Evolutionary conservation across 2,797 vertebrate genomes (phyloP), one percentile per base, ranked within the genome.

Genomic region (Melanotaenia trifasciata): DNA sequence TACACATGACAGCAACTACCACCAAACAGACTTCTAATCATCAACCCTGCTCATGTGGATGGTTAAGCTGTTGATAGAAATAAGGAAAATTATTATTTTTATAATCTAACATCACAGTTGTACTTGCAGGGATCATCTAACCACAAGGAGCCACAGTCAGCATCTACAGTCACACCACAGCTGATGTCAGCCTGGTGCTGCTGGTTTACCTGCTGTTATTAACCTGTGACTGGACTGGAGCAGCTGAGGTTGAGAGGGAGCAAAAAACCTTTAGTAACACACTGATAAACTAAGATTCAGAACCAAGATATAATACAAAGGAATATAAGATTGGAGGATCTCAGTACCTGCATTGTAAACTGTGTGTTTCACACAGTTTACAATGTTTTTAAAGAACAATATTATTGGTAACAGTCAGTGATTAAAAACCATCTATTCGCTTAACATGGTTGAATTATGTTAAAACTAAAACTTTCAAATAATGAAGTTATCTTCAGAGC

Each of bases 131-230:
- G 45, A 45, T 67, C 30, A 10, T 74, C 86, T 88, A 91, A 7
- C 13, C 70, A 87, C 80, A 67, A 6, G 56, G 64, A 76, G 54
- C 26, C 8, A 22, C 10, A 26, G 11, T 60, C 14, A 47, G 20
- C 53, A 24, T 62, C 86, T 78, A 89, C 20, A n/a, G 24, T 57
- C 80, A 85, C 67, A 72, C 47, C 83, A 89, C 81, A 61, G 79
- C 58, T 78, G 74, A 22, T 0, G 58, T 40, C 1, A 28, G 24
- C 68, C 77, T 38, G 65, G 13, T 24, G 70, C 72, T 51, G 76
- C 80, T 75, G 84, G 18, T 86, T 95, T 94, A 95, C 94, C 94
- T 95, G 94, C 73, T 83, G 87, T 14, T 87, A 78, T 83, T 93
- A 92, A 89, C 78, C 91, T 91, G 90, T 91, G 72, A 84, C 82